Percentiles rank a stretch among this genome's conserved stretches.
Conservation (phyloP, 2,888 invertebrate species). For the Drosophila subquinaria region DNA sequence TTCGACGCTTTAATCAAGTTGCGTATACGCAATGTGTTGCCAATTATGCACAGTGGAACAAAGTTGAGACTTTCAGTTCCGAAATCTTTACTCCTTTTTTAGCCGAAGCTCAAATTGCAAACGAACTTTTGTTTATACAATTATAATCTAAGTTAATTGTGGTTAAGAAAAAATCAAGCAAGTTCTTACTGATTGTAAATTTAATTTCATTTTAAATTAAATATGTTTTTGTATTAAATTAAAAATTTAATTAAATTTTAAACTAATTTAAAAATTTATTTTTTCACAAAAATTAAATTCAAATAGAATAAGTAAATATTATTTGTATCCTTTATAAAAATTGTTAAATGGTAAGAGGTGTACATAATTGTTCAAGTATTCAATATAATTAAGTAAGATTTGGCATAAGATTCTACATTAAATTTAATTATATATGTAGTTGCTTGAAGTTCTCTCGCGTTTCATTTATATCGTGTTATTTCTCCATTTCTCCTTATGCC, state of each 20-base stretch:
- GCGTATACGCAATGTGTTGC: conserved; percentile 77
- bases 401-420: background rate
- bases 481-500: background rate
- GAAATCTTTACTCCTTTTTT: background rate
- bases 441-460: background rate
- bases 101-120: background rate
- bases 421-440: background rate
- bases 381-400: background rate
- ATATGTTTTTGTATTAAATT: no score
- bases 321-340: no score
- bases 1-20: conserved; percentile 54
- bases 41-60: conserved; percentile 62
- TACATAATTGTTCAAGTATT: background rate
- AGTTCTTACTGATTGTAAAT: background rate
- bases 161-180: background rate
- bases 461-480: no score
- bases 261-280: no score
- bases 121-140: no score
- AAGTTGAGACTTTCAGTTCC: background rate
- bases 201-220: background rate
- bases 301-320: no score
- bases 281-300: no score
- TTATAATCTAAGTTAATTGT: background rate
- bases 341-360: no score
- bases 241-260: no score